Percentiles rank a stretch among this genome's conserved stretches.
Evolutionary conservation across 2,113 vertebrate genomes (phyloP).

Genomic region (Gasterosteus aculeatus): DNA sequence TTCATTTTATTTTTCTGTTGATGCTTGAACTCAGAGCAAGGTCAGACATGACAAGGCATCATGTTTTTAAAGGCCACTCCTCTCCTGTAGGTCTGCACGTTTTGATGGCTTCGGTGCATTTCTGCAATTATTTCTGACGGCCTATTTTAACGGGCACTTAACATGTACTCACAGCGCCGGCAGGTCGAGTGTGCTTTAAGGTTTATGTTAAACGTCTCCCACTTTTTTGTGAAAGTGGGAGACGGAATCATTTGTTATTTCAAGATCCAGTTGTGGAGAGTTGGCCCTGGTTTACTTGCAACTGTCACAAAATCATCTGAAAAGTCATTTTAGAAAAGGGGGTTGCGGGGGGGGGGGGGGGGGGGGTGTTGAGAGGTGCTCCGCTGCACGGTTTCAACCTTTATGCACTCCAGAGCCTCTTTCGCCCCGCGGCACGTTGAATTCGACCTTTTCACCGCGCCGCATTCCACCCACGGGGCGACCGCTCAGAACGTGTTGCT

Average conservation of each 20-base stretch:
- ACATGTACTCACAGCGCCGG: slow-evolving; percentile 4
- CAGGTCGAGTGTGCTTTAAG: slow-evolving; percentile 19
- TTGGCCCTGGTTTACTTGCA: slow-evolving; percentile 7
- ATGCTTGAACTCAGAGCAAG: slow-evolving; percentile 32
- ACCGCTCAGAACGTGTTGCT: slow-evolving; percentile 44
- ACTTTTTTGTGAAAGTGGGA: slow-evolving; percentile 11
- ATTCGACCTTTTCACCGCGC: slow-evolving; percentile 55
- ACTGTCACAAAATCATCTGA: not conserved
- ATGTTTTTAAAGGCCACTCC: slow-evolving; percentile 26
- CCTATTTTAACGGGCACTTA: slow-evolving; percentile 7
- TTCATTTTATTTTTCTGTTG: slow-evolving; percentile 25
- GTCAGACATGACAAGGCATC: slow-evolving; percentile 10
- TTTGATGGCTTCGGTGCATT: not conserved
- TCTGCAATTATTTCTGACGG: slow-evolving; percentile 2
- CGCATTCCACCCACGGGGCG: slow-evolving; percentile 20
- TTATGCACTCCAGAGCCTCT: slow-evolving; percentile 69
- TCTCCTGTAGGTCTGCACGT: not conserved
- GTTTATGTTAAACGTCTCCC: slow-evolving; percentile 18
- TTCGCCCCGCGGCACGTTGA: slow-evolving; percentile 35
- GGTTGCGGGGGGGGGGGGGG: slow-evolving; percentile 10
- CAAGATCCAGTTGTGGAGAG: not conserved
- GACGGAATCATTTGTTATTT: slow-evolving; percentile 31
- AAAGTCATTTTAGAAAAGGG: slow-evolving; percentile 31
- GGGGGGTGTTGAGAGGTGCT: slow-evolving; percentile 70
- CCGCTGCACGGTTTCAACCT: slow-evolving; percentile 51